phyloP scores from a whole-genome alignment of 2,797 vertebrate species.

The Vespertilio murinus region DNA sequence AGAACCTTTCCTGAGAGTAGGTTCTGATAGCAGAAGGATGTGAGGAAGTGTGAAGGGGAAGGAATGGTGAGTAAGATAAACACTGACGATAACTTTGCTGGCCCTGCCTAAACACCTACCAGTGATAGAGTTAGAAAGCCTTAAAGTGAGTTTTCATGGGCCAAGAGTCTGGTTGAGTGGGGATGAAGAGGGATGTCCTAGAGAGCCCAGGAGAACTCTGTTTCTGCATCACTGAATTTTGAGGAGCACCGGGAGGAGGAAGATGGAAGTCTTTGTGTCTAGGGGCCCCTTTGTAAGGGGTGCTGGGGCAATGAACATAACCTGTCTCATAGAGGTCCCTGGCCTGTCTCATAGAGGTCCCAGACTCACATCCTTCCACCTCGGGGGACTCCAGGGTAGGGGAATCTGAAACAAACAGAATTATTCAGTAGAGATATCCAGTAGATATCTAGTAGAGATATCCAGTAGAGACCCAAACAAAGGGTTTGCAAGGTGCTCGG shows the following conservation, averaged over 20 bases:
- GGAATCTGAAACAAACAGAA: background rate
- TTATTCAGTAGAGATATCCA: background rate
- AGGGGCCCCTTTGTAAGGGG: background rate
- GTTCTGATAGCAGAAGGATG: background rate
- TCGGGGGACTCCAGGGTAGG: background rate
- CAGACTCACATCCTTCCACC: background rate
- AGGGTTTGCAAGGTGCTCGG: background rate
- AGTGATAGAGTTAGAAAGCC: background rate
- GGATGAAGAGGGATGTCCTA: background rate
- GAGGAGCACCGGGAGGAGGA: background rate
- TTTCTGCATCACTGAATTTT: background rate
- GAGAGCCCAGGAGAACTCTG: background rate
- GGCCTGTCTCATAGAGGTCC: background rate
- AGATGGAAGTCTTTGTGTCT: background rate
- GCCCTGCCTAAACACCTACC: background rate
- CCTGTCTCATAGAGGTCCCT: background rate
- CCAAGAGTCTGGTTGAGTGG: background rate
- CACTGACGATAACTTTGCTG: background rate
- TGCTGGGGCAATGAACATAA: background rate
- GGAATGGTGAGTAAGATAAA: background rate
- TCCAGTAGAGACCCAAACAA: background rate
- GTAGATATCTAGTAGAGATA: no score
- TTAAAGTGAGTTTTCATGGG: background rate
- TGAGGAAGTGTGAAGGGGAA: background rate
- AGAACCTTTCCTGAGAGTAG: background rate